Conservation (phyloP, 92 coral and sea anemone species). For the Metridium senile region DNA sequence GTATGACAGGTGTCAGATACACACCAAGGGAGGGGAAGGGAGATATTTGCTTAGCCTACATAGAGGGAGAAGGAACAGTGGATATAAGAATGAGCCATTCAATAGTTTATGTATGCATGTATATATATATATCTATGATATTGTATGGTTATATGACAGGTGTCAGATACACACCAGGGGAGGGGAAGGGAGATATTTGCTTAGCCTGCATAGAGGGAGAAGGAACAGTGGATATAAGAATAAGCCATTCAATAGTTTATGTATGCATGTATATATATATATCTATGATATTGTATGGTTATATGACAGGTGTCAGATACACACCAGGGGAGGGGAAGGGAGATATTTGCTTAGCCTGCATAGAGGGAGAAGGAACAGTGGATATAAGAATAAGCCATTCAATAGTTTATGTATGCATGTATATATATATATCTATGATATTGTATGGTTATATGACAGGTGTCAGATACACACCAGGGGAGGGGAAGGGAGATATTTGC, state of each 20-base stretch:
- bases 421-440: not conserved
- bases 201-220: no score
- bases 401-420: no score
- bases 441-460: not conserved
- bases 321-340: not conserved
- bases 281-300: no score
- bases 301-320: no score
- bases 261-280: no score
- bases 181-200: not conserved
- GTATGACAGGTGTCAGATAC: not conserved
- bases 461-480: not conserved
- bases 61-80: not conserved
- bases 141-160: not conserved
- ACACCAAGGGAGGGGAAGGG: not conserved
- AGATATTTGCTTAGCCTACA: no score
- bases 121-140: no score
- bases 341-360: no score
- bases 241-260: no score
- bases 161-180: not conserved
- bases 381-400: no score
- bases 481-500: not conserved
- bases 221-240: no score
- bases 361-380: not conserved
- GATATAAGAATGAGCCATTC: not conserved
- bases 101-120: no score